A percentile compares a stretch with the other conserved stretches of the same genome.
Conservation (phyloP, 2,888 invertebrate genomes). For the Nomada fabriciana region DNA sequence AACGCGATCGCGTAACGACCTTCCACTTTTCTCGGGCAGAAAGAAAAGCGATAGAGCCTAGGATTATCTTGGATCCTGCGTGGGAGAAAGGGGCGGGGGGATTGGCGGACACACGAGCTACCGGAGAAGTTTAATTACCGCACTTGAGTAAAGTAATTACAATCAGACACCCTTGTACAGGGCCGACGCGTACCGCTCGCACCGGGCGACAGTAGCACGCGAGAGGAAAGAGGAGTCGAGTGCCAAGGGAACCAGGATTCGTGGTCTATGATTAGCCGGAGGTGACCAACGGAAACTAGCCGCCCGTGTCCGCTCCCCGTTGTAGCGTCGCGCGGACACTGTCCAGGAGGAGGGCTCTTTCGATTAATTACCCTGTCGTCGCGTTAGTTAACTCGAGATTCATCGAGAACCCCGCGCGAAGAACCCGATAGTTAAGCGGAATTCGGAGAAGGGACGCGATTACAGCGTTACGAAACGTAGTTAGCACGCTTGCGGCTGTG, state of each 20-base stretch:
- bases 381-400: conserved; percentile 82
- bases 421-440: conserved; percentile 74
- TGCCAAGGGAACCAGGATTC: conserved; percentile 78
- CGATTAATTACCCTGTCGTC: conserved; percentile 80
- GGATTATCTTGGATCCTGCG: conserved; percentile 65
- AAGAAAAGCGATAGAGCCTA: conserved; percentile 72
- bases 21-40: conserved; percentile 5
- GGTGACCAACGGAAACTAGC: conserved; percentile 78
- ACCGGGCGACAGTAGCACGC: conserved; percentile 34
- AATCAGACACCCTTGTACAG: conserved; percentile 83
- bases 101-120: conserved; percentile 74
- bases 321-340: conserved; percentile 47
- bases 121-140: conserved; percentile 83
- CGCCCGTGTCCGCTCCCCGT: conserved; percentile 58
- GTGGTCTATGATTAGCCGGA: conserved; percentile 83
- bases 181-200: conserved; percentile 26
- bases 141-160: conserved; percentile 84
- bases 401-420: conserved; percentile 74
- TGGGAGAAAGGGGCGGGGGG: conserved; percentile 18
- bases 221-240: conserved; percentile 77
- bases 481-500: conserved; percentile 1
- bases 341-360: conserved; percentile 78
- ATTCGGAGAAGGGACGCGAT: conserved; percentile 65
- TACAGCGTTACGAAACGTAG: conserved; percentile 53
- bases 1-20: background rate